Evolutionary conservation across 2,113 vertebrate genomes (phyloP), one percentile per base, ranked within the genome.

Genomic region (Orientallactaga bullata): DNA sequence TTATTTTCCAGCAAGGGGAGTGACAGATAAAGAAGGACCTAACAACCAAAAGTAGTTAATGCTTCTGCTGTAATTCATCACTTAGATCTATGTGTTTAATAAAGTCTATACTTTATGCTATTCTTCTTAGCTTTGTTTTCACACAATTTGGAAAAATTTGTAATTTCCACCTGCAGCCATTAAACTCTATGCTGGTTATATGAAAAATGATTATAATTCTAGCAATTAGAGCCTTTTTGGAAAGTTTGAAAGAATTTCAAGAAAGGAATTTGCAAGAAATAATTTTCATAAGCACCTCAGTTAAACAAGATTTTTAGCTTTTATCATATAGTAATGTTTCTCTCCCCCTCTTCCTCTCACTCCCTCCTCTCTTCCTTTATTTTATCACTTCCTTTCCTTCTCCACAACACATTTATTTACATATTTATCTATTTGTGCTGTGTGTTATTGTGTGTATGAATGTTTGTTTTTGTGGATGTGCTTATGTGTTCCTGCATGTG

Each of bases 81-180:
- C 32, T 37, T 51, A 47, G 1, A 89, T 60, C 66, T 47, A 8
- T 23, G 35, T 51, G 65, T 88, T 91, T 76, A 96, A 90, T 90
- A 58, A 87, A 83, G 21, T 89, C 55, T 23, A 5, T 51, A 30
- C 87, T 89, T 87, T 61, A 76, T 72, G 65, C 11, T 61, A 66
- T 89, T 82, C 17, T 35, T 47, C 35, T n/a, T 47, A 63, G 26
- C 82, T 86, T 89, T 86, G 37, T 69, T 93, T 74, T 89, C 4
- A 86, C 24, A 3, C 79, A 28, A 65, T 84, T 91, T 66, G 55
- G 18, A 79, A 77, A 89, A 16, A 7, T 55, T 94, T n/a, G 16
- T 90, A 7, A 58, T 55, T 91, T 85, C 20, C 16, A 20, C 60
- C 4, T 74, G 4, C 0, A 87, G 60, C 5, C 6, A 55, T 78